Evolutionary conservation across 1,140 invertebrate species (phyloP).

Genomic region (Brachionus paranguensis): DNA sequence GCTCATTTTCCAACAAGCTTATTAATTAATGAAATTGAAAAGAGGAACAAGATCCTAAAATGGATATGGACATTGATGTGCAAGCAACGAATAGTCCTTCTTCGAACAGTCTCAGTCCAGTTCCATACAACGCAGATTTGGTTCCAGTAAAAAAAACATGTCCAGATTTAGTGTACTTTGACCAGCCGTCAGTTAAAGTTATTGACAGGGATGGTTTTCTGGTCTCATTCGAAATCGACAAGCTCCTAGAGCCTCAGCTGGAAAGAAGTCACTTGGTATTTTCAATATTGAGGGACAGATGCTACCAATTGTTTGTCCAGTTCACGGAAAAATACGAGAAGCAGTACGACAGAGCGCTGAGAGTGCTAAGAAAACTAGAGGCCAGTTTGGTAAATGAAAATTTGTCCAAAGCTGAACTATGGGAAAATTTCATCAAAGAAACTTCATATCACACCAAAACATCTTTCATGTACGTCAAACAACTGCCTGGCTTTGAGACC

Average conservation of each 20-base stretch:
- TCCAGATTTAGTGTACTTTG: background rate
- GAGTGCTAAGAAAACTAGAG: background rate
- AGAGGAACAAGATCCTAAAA: background rate
- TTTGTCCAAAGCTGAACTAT: background rate
- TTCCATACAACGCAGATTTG: background rate
- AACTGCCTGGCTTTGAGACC: constrained; percentile 2
- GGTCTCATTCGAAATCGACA: background rate
- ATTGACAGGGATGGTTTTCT: background rate
- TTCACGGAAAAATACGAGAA: background rate
- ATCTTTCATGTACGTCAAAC: background rate
- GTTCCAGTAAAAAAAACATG: background rate
- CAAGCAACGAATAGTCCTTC: background rate
- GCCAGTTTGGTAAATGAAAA: background rate
- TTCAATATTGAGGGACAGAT: background rate
- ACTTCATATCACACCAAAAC: background rate
- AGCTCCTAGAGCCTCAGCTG: background rate
- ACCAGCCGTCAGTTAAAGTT: background rate
- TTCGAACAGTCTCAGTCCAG: background rate
- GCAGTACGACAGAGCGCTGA: background rate
- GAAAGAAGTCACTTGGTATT: background rate
- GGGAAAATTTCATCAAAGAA: background rate
- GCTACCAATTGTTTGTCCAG: background rate
- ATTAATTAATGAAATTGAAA: background rate
- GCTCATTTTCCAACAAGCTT: no score
- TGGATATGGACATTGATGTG: background rate